Conservation (phyloP, 2,888 invertebrate genomes). For the Habroteleia sp. region DNA sequence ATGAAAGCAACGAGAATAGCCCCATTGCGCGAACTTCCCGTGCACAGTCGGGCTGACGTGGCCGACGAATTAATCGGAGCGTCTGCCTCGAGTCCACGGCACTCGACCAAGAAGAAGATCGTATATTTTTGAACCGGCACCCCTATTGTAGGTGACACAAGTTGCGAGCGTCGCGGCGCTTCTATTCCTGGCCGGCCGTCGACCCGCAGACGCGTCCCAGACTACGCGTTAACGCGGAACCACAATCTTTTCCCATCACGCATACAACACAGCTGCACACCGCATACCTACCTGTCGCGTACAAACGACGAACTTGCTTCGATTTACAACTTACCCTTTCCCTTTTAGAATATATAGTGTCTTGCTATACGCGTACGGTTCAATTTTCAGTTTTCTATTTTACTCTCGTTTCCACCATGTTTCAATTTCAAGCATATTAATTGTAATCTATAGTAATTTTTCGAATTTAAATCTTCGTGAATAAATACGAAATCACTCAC, state of each 20-base stretch:
- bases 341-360: too few relatives aligned
- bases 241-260: slow-evolving; percentile 61
- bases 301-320: slow-evolving; percentile 27
- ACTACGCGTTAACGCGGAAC: slow-evolving; percentile 73
- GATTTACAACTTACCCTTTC: too few relatives aligned
- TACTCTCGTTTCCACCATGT: too few relatives aligned
- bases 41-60: slow-evolving; percentile 50
- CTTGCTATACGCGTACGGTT: too few relatives aligned
- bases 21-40: slow-evolving; percentile 34
- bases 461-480: too few relatives aligned
- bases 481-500: too few relatives aligned
- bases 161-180: slow-evolving; percentile 74
- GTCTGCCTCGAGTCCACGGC: slow-evolving; percentile 61
- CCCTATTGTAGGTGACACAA: slow-evolving; percentile 74
- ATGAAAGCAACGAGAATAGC: slow-evolving; percentile 59
- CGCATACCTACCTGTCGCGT: slow-evolving; percentile 62
- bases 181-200: slow-evolving; percentile 80
- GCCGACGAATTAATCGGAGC: slow-evolving; percentile 64
- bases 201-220: slow-evolving; percentile 80
- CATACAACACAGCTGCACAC: slow-evolving; percentile 48
- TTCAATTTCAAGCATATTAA: too few relatives aligned
- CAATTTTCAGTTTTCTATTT: too few relatives aligned
- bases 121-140: slow-evolving; percentile 67
- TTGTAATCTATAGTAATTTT: too few relatives aligned
- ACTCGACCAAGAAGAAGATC: slow-evolving; percentile 60